These are phyloP conservation scores for Periophthalmodon schlosseri DNA, from an alignment of 2,113 vertebrate genomes.

Conservation along the genomic window DNA sequence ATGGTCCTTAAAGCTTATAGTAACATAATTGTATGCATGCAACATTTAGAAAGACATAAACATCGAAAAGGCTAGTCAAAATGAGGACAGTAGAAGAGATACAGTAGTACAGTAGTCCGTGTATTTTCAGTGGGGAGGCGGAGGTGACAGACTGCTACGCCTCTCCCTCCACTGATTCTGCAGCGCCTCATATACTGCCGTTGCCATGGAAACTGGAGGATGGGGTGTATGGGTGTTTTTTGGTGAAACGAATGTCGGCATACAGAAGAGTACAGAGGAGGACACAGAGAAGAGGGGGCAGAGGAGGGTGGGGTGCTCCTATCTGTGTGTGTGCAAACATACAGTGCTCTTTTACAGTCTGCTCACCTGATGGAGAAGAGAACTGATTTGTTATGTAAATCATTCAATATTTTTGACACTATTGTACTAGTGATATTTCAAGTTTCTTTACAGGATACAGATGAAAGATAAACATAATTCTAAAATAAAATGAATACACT, in stretches of 20 bases:
- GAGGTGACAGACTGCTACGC: constrained; percentile 68
- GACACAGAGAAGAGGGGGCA: background rate
- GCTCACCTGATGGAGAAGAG: constrained; percentile 60
- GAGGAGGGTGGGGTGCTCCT: constrained; percentile 11
- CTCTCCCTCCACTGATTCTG: constrained; percentile 66
- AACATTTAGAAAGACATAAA: background rate
- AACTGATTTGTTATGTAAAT: constrained; percentile 54
- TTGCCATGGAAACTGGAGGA: constrained; percentile 80
- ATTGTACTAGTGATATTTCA: background rate
- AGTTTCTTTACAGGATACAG: background rate
- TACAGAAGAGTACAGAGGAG: constrained; percentile 19
- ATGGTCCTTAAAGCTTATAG: background rate
- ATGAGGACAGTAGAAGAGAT: constrained; percentile 17
- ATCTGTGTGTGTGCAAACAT: constrained; percentile 16
- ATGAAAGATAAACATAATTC: no score
- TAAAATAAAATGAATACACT: no score
- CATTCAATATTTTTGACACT: background rate
- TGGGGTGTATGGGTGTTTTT: constrained; percentile 62
- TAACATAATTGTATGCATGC: background rate
- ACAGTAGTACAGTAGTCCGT: constrained; percentile 66
- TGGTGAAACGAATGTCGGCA: constrained; percentile 55
- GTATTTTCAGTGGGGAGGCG: constrained; percentile 56
- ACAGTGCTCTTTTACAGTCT: constrained; percentile 42
- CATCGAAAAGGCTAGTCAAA: constrained; percentile 12
- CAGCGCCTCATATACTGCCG: constrained; percentile 67